A percentile compares a stretch with the other conserved stretches of the same genome.
Evolutionary conservation across 2,797 vertebrate genomes (phyloP).

Genomic region (Channa striata): DNA sequence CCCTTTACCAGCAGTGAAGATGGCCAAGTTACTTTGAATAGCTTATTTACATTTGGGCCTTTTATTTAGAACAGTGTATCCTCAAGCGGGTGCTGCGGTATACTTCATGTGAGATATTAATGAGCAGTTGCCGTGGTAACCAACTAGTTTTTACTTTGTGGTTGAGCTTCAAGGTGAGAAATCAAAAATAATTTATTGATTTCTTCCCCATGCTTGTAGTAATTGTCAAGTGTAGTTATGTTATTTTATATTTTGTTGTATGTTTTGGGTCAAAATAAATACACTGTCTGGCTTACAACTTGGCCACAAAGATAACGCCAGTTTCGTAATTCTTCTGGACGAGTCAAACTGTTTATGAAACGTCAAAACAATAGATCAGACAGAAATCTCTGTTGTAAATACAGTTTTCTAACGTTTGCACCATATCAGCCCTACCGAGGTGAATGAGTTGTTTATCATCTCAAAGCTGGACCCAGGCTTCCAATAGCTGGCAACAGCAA

Average conservation of each 20-base stretch:
- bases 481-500: conserved; percentile 37
- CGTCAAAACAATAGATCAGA: conserved; percentile 64
- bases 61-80: neutral
- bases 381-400: conserved; percentile 51
- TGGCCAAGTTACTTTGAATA: neutral
- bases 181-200: conserved; percentile 11
- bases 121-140: neutral
- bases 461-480: conserved; percentile 33
- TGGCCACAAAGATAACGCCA: conserved; percentile 39
- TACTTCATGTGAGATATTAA: conserved; percentile 4
- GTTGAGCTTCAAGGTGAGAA: conserved; percentile 1
- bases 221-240: conserved; percentile 6
- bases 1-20: neutral
- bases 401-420: conserved; percentile 25
- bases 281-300: conserved; percentile 31
- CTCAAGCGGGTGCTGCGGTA: neutral
- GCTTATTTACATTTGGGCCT: neutral
- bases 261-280: conserved; percentile 33
- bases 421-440: conserved; percentile 34
- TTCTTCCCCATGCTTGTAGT: conserved; percentile 10
- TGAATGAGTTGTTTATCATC: conserved; percentile 54
- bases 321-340: conserved; percentile 41
- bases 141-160: neutral
- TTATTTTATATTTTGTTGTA: conserved; percentile 15
- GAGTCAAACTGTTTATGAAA: conserved; percentile 62